Evolutionary conservation across 1,140 invertebrate genomes (phyloP).

Genomic region (Paramacrobiotus metropolitanus): DNA sequence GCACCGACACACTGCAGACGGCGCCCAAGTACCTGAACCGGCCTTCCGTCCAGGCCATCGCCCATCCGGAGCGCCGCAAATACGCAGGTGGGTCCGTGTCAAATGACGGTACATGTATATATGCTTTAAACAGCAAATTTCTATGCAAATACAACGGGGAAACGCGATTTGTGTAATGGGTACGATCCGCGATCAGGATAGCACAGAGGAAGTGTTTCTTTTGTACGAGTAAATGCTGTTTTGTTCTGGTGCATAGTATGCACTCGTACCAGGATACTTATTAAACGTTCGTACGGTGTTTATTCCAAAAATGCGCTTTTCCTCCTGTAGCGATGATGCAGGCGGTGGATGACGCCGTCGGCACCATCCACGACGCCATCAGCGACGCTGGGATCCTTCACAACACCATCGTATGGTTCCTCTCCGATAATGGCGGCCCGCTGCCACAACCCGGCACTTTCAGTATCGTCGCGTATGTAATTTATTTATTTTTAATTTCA

Average conservation of each 20-base stretch:
- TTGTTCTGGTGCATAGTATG: too few species aligned
- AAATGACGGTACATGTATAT: background rate
- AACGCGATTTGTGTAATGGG: too few species aligned
- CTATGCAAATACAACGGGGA: too few species aligned
- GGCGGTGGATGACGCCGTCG: background rate
- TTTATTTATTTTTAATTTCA: too few species aligned
- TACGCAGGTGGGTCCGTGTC: background rate
- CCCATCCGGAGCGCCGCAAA: background rate
- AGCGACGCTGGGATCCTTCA: background rate
- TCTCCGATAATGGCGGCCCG: background rate
- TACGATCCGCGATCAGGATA: too few species aligned
- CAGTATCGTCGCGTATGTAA: background rate
- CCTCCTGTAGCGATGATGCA: background rate
- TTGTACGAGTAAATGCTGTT: too few species aligned
- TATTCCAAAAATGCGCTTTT: too few species aligned
- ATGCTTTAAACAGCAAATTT: background rate
- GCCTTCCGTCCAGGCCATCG: background rate
- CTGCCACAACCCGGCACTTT: background rate
- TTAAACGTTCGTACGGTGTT: too few species aligned
- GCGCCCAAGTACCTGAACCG: background rate
- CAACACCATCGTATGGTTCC: background rate
- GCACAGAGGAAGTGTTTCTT: too few species aligned
- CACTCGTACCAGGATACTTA: too few species aligned
- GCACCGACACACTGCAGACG: background rate
- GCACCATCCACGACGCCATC: background rate